phyloP scores from a whole-genome alignment of 2,113 vertebrate genomes.

The Mustela nigripes region DNA sequence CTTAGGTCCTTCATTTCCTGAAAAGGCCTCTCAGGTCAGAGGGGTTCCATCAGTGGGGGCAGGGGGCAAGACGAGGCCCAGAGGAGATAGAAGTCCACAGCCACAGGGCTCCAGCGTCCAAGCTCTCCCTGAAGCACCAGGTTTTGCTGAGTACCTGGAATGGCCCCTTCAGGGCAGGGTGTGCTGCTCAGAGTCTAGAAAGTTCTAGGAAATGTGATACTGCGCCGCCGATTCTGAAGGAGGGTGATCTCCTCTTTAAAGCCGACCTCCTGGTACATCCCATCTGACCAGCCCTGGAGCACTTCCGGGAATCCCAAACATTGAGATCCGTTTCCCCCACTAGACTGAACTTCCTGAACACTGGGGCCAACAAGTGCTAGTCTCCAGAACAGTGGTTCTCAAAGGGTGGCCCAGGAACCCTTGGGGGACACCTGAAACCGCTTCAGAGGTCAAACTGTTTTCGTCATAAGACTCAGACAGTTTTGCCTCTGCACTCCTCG shows the following conservation, averaged over 20 bases:
- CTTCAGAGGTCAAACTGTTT: not conserved
- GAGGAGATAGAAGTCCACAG: not conserved
- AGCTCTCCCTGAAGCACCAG: not conserved
- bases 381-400: not conserved
- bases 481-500: too few species aligned
- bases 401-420: not conserved
- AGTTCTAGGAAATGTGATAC: not conserved
- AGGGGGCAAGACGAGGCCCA: accelerated
- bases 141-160: not conserved
- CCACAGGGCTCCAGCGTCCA: not conserved
- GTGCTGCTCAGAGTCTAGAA: not conserved
- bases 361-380: not conserved
- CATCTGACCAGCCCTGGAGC: not conserved
- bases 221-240: not conserved
- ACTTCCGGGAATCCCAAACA: not conserved
- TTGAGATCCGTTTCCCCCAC: not conserved
- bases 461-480: not conserved
- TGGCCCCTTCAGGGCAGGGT: not conserved
- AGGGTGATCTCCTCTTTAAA: not conserved
- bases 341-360: not conserved
- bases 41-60: not conserved
- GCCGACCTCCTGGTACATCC: not conserved
- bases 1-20: not conserved
- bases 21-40: not conserved
- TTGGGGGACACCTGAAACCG: not conserved